A percentile compares a stretch with the other conserved stretches of the same genome.
These are phyloP conservation scores for Lasioglossum figueresi DNA, from an alignment of 2,888 invertebrate species.

Conservation along the genomic window DNA sequence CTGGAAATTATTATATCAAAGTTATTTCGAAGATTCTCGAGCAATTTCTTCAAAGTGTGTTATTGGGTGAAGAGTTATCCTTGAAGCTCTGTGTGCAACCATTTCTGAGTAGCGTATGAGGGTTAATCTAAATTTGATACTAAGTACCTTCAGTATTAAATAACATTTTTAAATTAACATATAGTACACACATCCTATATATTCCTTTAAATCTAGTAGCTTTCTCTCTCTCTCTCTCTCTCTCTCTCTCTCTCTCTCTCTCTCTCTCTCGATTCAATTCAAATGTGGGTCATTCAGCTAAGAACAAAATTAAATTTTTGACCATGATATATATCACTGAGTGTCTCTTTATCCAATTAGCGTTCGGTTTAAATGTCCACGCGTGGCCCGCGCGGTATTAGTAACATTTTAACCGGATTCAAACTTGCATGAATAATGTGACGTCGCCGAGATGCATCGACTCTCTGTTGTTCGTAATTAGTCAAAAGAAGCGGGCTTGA, in stretches of 20 bases:
- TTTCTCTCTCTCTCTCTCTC: neutral
- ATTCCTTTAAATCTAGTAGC: neutral
- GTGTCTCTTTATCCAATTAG: neutral
- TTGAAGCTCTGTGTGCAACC: neutral
- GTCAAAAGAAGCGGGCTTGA: constrained; percentile 48
- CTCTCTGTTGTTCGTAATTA: constrained; percentile 64
- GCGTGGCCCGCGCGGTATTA: neutral
- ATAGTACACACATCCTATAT: neutral
- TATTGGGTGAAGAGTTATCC: neutral
- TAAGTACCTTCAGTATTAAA: neutral
- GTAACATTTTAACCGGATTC: neutral
- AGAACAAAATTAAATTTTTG: neutral
- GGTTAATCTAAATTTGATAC: constrained; percentile 7
- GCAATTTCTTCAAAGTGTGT: neutral
- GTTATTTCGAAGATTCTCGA: too few relatives aligned
- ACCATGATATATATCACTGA: neutral
- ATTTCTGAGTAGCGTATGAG: constrained; percentile 2
- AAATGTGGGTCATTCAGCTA: neutral
- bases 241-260: neutral
- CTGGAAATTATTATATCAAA: too few relatives aligned
- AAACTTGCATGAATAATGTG: constrained; percentile 28
- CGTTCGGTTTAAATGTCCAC: neutral
- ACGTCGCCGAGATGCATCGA: constrained; percentile 38
- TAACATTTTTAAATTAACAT: neutral
- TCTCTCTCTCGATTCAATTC: neutral